Conservation (phyloP, 2,888 invertebrate genomes). For the Ypsolopha sequella region DNA sequence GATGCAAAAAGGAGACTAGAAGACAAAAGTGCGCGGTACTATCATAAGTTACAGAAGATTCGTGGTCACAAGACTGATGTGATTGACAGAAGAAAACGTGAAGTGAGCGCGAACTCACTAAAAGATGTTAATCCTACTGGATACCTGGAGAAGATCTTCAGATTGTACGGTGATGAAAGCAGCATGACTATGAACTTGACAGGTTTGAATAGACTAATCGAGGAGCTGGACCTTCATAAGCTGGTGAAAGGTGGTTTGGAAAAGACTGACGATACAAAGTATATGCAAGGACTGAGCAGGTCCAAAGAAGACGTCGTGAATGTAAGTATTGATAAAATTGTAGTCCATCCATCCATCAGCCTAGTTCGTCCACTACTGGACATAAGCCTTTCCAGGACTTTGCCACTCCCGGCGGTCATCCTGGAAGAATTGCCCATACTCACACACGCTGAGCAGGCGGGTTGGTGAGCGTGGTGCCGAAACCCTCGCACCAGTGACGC, state of each 20-base stretch:
- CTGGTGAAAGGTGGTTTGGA: constrained; percentile 53
- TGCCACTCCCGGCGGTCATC: too few species aligned
- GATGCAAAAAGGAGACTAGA: constrained; percentile 28
- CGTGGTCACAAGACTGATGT: background rate
- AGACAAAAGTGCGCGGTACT: constrained; percentile 26
- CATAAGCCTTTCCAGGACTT: too few species aligned
- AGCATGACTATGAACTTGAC: constrained; percentile 73
- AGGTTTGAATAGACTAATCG: constrained; percentile 78
- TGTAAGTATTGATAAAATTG: constrained; percentile 6
- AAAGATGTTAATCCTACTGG: constrained; percentile 57
- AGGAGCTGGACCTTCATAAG: constrained; percentile 67
- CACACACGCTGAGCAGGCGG: too few species aligned
- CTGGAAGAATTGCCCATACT: too few species aligned
- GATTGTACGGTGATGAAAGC: constrained; percentile 74
- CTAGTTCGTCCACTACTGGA: too few species aligned
- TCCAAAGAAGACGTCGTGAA: constrained; percentile 42
- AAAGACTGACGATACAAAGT: constrained; percentile 28
- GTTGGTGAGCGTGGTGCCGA: too few species aligned
- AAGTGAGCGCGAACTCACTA: background rate
- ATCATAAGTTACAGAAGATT: constrained; percentile 36
- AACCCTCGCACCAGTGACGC: too few species aligned
- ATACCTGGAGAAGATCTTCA: constrained; percentile 77
- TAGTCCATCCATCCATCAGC: too few species aligned
- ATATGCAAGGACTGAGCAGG: constrained; percentile 29
- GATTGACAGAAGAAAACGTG: background rate